Evolutionary conservation across 1,140 invertebrate genomes (phyloP), one percentile per base, ranked within the genome.

Genomic region (Drosophila lacteicornis): DNA sequence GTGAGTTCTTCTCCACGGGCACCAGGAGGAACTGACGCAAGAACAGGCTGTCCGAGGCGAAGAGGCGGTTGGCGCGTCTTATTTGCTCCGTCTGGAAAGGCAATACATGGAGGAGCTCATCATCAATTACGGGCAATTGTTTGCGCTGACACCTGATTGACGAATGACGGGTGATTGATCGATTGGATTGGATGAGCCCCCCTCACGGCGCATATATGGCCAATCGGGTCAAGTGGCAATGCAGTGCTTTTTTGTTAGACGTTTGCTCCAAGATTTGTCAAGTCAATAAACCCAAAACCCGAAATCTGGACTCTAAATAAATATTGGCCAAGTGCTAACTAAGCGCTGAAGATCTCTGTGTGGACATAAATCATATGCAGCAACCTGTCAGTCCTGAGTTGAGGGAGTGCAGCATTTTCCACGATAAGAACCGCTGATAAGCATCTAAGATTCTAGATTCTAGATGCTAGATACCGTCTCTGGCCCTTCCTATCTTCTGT

Each of bases 41-140:
- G 94, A 97, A 97, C 91, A 98, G 95, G 94, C 97, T 98, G 92
- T 98, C 97, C 45, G 96, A 96, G 13, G 97, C 96, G 94, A 97
- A 98, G 71, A 98, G 93, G 81, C 96, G 95, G 92, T 98, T 98
- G 40, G 95, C 96, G 91, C 97, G 94, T 86, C 97, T 95, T 92
- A 98, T 97, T 93, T 98, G 97, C 93, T 98, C 97, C 92, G 97
- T 98, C 97, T 98, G 93, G 93, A 57, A 79, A 83, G 25, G 30
- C 30, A 50, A 59, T 51, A 59, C n/a, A 61, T 43, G 19, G 47
- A 43, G 38, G 50, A 51, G 73, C 59, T 76, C 73, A 58, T 80
- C 65, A 80, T 80, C 65, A 80, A 79, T 88, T 87, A 83, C 78
- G 65, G 57, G 58, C 47, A 74, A 82, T 82, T 74, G 75, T 49